Conservation (phyloP, 92 coral and sea anemone genomes). For the Hydrozoanthus gracilis region DNA sequence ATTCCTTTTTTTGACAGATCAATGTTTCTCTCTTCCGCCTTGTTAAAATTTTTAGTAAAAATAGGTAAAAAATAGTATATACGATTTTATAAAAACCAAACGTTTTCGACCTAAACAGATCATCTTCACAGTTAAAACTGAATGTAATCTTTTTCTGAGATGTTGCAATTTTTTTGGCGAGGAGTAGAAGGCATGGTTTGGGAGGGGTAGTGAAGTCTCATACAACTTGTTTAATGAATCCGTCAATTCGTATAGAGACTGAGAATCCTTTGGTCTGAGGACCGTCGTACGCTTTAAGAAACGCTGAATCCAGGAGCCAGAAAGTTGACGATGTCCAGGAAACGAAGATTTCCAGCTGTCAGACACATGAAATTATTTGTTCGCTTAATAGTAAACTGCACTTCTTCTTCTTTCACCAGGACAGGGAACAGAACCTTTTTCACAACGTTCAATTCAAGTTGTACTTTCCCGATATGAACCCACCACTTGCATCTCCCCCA, state of each 20-base stretch:
- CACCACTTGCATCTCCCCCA: slow-evolving; percentile 55
- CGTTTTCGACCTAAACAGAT: too few species aligned
- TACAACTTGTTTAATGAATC: slow-evolving; percentile 31
- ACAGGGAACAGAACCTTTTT: slow-evolving; percentile 14
- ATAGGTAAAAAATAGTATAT: too few species aligned
- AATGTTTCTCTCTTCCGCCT: slow-evolving; percentile 35
- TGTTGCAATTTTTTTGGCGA: too few species aligned
- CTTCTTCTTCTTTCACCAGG: slow-evolving; percentile 40
- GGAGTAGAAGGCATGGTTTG: too few species aligned
- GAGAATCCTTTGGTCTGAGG: neutral
- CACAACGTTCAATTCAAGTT: slow-evolving; percentile 45
- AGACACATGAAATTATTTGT: slow-evolving; percentile 60
- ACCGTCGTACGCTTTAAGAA: slow-evolving; percentile 62
- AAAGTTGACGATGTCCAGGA: slow-evolving; percentile 47
- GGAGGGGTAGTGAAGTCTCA: too few species aligned
- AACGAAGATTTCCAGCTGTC: slow-evolving; percentile 22
- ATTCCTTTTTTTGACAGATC: slow-evolving; percentile 37
- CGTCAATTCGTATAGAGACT: neutral
- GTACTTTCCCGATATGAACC: slow-evolving; percentile 63
- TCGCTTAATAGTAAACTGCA: slow-evolving; percentile 55
- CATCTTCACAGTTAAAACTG: too few species aligned
- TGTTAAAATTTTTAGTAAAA: too few species aligned
- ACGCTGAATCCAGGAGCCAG: slow-evolving; percentile 23
- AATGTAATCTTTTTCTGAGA: too few species aligned
- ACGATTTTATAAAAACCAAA: too few species aligned